Conservation (phyloP, 1,140 invertebrate species). For the Brachionus calyciflorus region DNA sequence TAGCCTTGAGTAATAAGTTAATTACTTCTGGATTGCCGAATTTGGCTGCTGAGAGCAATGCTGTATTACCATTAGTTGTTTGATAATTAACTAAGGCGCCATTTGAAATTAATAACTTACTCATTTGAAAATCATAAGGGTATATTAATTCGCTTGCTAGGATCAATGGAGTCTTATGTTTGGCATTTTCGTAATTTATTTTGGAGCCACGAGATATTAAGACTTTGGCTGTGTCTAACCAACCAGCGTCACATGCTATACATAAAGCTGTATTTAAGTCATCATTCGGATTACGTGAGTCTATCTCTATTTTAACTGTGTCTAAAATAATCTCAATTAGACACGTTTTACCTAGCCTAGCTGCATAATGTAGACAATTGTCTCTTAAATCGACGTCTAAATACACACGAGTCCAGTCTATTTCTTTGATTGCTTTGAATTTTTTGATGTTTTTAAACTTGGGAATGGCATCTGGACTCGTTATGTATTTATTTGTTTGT, state of each 20-base stretch:
- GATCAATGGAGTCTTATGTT: conserved; percentile 21
- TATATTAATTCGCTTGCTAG: conserved; percentile 30
- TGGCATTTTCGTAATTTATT: conserved; percentile 40
- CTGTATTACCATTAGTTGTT: not conserved
- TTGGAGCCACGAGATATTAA: conserved; percentile 1
- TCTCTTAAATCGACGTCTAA: not conserved
- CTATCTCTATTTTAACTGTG: not conserved
- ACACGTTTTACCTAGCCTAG: conserved; percentile 13
- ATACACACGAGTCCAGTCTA: conserved; percentile 18
- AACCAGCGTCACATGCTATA: conserved; percentile 37
- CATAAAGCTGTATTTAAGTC: conserved; percentile 9
- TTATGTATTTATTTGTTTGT: not conserved
- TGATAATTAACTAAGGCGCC: conserved; percentile 33
- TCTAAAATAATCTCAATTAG: conserved; percentile 5
- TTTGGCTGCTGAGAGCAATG: conserved; percentile 2
- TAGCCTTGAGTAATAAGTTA: not conserved
- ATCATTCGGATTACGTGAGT: not conserved
- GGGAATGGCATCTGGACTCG: not conserved
- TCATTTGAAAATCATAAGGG: conserved; percentile 35
- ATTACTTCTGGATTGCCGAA: conserved; percentile 29
- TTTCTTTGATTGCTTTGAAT: conserved; percentile 16
- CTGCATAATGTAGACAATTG: conserved; percentile 36
- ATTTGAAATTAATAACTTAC: not conserved
- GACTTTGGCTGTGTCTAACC: conserved; percentile 27
- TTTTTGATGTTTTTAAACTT: conserved; percentile 18